These are phyloP conservation scores for Thecocarcelia acutangulata DNA, from an alignment of 2,888 invertebrate species.

Conservation along the genomic window DNA sequence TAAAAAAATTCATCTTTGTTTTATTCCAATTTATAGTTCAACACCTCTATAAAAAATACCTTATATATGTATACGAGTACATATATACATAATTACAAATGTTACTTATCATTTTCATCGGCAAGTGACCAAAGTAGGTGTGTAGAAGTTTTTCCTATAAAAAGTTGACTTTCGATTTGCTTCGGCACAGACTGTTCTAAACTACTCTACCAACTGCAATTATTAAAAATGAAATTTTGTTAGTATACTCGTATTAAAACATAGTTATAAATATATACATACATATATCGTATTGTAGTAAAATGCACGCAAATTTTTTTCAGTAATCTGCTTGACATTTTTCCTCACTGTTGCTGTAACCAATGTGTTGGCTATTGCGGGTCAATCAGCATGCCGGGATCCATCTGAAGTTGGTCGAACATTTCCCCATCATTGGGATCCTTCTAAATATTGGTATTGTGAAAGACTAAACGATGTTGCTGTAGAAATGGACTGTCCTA, in stretches of 20 bases:
- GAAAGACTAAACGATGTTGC: conserved; percentile 73
- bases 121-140: conserved; percentile 10
- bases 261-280: background rate
- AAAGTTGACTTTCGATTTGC: conserved; percentile 1
- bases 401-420: conserved; percentile 75
- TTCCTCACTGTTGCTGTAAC: conserved; percentile 69
- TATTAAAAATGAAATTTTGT: conserved; percentile 69
- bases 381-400: conserved; percentile 78
- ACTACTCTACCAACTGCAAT: background rate
- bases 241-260: too few species aligned
- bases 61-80: too few species aligned
- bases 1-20: too few species aligned
- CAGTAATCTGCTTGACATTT: conserved; percentile 65
- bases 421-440: conserved; percentile 77
- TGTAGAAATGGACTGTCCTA: conserved; percentile 74
- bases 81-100: too few species aligned
- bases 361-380: conserved; percentile 71
- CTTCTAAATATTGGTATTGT: conserved; percentile 79
- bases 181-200: conserved; percentile 6
- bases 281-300: conserved; percentile 7
- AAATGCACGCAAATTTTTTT: background rate
- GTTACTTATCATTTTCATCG: background rate
- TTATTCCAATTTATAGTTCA: too few species aligned
- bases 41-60: too few species aligned
- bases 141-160: conserved; percentile 28